Percentiles rank a stretch among this genome's conserved stretches.
These are phyloP conservation scores for Rhyacophila evoluta DNA, from an alignment of 2,888 invertebrate species.

Conservation along the genomic window DNA sequence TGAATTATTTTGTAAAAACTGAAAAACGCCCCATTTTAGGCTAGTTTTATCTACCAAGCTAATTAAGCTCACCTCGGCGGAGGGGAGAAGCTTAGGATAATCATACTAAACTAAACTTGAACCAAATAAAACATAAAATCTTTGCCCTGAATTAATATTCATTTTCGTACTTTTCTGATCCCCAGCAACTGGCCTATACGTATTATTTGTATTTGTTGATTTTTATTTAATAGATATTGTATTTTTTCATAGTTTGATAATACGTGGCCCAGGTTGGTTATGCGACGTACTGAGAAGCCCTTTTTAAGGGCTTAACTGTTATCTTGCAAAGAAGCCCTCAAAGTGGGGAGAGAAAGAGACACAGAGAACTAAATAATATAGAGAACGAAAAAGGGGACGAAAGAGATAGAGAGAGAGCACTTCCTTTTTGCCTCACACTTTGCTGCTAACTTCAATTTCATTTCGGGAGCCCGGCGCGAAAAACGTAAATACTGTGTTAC, in stretches of 20 bases:
- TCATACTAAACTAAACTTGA: too few relatives aligned
- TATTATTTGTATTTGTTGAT: too few relatives aligned
- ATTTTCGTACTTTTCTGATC: too few relatives aligned
- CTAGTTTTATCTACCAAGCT: too few relatives aligned
- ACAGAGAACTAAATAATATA: slow-evolving; percentile 1
- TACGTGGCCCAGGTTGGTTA: not conserved
- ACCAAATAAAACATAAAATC: too few relatives aligned
- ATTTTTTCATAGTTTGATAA: not conserved
- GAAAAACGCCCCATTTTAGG: too few relatives aligned
- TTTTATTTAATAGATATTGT: too few relatives aligned
- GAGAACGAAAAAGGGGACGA: not conserved
- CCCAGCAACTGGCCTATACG: too few relatives aligned
- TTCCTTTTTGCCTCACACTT: slow-evolving; percentile 19
- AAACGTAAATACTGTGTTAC: slow-evolving; percentile 12
- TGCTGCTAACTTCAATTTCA: slow-evolving; percentile 22
- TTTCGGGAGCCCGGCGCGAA: slow-evolving; percentile 1
- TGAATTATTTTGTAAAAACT: too few relatives aligned
- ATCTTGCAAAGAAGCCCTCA: slow-evolving; percentile 14
- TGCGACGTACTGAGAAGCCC: not conserved
- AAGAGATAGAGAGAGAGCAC: not conserved
- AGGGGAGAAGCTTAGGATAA: too few relatives aligned
- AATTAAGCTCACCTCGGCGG: too few relatives aligned
- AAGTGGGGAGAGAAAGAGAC: slow-evolving; percentile 3
- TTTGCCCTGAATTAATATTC: too few relatives aligned
- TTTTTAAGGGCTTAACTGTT: slow-evolving; percentile 22